phyloP scores from a whole-genome alignment of 2,888 invertebrate species.

The Pantelozetes paolii region DNA sequence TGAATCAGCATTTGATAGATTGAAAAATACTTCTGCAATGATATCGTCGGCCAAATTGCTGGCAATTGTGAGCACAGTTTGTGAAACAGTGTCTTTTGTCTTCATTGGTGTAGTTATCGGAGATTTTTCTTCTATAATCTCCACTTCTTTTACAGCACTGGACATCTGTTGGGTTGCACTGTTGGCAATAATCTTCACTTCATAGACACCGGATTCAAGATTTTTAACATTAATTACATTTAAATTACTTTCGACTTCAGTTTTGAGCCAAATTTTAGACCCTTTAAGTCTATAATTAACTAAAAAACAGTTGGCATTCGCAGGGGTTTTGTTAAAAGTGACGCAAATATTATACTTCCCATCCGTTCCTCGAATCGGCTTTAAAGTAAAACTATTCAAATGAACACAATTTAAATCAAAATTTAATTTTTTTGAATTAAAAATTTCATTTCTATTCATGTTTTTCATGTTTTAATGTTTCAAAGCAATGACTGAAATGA shows the following conservation, averaged over 20 bases:
- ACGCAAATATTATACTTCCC: not conserved
- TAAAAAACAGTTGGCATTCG: slow-evolving; percentile 7
- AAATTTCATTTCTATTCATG: not conserved
- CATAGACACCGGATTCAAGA: slow-evolving; percentile 12
- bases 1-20: not conserved
- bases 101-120: not conserved
- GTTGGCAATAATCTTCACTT: not conserved
- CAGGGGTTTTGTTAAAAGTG: slow-evolving; percentile 16
- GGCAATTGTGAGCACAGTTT: not conserved
- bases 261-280: not conserved
- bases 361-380: not conserved
- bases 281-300: slow-evolving; percentile 5
- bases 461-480: not conserved
- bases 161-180: not conserved
- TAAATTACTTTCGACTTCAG: not conserved
- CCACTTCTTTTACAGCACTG: not conserved
- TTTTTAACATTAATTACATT: slow-evolving; percentile 27
- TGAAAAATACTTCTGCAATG: slow-evolving; percentile 1
- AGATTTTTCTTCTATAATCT: not conserved
- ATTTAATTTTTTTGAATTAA: slow-evolving; percentile 6
- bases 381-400: slow-evolving; percentile 8
- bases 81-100: not conserved
- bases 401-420: not conserved
- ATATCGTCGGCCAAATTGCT: slow-evolving; percentile 26
- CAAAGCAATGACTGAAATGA: not conserved